Base-by-base conservation (phyloP, 2,888 invertebrate species). In the Aphidius colemani region DNA sequence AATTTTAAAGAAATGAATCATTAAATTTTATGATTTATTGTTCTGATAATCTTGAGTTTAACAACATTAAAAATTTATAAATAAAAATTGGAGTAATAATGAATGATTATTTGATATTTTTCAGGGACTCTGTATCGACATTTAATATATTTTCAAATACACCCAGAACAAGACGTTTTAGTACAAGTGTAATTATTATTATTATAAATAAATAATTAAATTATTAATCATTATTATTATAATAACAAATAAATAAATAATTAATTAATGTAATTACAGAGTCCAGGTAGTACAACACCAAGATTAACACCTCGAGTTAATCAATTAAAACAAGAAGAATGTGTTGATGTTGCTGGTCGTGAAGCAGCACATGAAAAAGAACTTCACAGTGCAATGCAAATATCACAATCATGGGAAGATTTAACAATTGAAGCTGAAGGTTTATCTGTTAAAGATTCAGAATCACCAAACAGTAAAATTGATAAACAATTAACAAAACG, bases 361-460 rank as follows among this genome's bases (percentile, higher is more conserved):
- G 96, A 97, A 84, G 90, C 93, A 64, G 94, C 94, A 18, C 96
- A 95, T 82, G 97, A 97, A 84, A 88, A 94, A 60, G 95, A 95
- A 83, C 88, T 95, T 60, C 94, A 95, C 82, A 90, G 91, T 73
- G 92, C 95, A 68, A 93, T 96, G 88, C 94, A 94, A 84, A 95
- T 97, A 84, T 96, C 96, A 3, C 95, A 95, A 81, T 95, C 95
- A 7, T 96, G 94, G 88, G 96, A 96, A 83, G 96, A 96, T 83
- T 87, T 96, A 45, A 91, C 92, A 7, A 82, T 93, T 71, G 89
- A 91, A 76, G 87, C 83, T 18, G 88, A 88, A 72, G 85, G 87
- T 67, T 84, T 84, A 49, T 77, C 81, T 0, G 81, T 82, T 59
- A 82, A 81, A 65, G 82, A 82, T 63, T 76, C 80, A 4, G 82